These are phyloP conservation scores for Latrodectus elegans DNA, from an alignment of 2,888 invertebrate species.

Conservation along the genomic window DNA sequence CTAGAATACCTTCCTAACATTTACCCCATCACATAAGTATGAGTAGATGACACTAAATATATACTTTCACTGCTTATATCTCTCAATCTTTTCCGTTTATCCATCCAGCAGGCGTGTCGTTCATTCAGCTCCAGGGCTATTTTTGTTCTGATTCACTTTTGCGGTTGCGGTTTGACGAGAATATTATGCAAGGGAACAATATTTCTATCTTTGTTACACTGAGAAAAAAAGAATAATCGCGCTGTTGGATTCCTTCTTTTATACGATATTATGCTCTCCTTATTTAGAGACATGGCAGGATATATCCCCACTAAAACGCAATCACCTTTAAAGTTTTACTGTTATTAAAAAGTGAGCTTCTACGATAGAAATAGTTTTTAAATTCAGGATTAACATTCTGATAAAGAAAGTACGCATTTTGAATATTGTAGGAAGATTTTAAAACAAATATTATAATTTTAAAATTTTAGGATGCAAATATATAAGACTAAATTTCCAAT, in stretches of 20 bases:
- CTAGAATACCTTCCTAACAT: conserved; percentile 1
- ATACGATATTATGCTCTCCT: not conserved
- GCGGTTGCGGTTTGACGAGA: not conserved
- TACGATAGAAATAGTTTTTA: too few species aligned
- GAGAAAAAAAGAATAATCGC: conserved; percentile 7
- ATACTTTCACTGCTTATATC: conserved; percentile 3
- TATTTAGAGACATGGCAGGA: too few species aligned
- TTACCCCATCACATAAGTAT: not conserved
- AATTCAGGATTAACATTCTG: too few species aligned
- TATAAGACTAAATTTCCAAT: too few species aligned
- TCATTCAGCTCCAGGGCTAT: conserved; percentile 20
- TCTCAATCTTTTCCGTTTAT: conserved; percentile 23
- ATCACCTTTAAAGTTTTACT: too few species aligned
- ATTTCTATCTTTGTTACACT: conserved; percentile 21
- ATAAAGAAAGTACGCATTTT: too few species aligned
- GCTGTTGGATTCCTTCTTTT: conserved; percentile 7
- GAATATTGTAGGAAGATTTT: too few species aligned
- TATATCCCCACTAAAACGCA: too few species aligned
- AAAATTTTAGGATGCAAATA: too few species aligned
- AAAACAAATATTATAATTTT: too few species aligned
- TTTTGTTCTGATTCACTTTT: conserved; percentile 19
- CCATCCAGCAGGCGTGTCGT: conserved; percentile 16
- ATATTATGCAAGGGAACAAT: conserved; percentile 33
- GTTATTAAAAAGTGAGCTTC: too few species aligned
- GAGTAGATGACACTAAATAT: conserved; percentile 16